phyloP scores from a whole-genome alignment of 2,113 vertebrate genomes.

The Theristicus caerulescens region DNA sequence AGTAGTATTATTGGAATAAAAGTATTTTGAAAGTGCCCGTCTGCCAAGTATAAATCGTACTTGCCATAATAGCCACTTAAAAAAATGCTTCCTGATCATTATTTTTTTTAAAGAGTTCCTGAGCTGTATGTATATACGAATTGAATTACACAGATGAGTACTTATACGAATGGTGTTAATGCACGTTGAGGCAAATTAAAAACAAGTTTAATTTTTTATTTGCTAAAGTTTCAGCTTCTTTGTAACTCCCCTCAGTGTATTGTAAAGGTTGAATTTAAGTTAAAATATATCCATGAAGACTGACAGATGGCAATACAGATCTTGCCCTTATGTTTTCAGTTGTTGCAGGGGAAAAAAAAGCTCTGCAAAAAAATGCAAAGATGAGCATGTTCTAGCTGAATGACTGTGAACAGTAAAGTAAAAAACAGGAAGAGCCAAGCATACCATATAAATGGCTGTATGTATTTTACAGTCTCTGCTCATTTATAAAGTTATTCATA shows the following conservation, averaged over 20 bases:
- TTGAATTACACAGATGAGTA: neutral
- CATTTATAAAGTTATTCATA: neutral
- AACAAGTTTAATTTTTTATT: neutral
- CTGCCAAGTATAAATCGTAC: constrained; percentile 15
- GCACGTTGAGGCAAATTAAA: constrained; percentile 3
- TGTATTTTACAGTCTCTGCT: neutral
- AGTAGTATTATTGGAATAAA: neutral
- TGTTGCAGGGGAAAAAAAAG: neutral
- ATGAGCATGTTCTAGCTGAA: neutral
- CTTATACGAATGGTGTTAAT: neutral
- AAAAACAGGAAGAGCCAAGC: neutral
- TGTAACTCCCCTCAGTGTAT: neutral
- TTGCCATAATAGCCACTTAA: neutral
- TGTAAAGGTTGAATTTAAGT: neutral
- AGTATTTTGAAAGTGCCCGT: constrained; percentile 24
- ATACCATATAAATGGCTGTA: neutral
- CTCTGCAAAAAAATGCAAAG: neutral
- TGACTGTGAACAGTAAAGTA: neutral
- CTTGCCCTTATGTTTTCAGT: neutral
- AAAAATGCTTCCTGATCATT: neutral
- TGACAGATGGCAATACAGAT: neutral
- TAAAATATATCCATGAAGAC: neutral
- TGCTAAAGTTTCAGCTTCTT: neutral
- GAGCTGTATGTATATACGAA: neutral
- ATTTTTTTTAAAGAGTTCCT: neutral